A percentile compares a stretch with the other conserved stretches of the same genome.
Conservation (phyloP, 2,888 invertebrate species). For the Ellobium chinense region DNA sequence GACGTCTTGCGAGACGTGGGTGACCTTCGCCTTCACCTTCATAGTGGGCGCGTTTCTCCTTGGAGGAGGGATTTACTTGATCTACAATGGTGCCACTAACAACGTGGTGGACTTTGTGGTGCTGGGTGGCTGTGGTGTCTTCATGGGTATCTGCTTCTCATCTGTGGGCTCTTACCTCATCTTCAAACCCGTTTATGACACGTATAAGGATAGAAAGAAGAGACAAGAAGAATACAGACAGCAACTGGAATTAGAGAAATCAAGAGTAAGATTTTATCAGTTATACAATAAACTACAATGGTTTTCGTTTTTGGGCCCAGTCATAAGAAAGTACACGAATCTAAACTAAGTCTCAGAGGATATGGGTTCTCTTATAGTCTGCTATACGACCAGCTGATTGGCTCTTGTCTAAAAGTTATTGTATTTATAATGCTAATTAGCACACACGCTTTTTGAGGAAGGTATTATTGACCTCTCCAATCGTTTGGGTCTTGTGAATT, state of each 20-base stretch:
- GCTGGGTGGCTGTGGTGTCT: not conserved
- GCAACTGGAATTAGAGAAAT: not conserved
- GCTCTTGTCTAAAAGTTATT: no score
- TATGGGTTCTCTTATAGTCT: no score
- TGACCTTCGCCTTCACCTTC: slow-evolving; percentile 27
- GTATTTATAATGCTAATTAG: no score
- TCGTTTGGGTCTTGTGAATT: no score
- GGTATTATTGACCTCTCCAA: no score
- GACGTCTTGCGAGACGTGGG: slow-evolving; percentile 11
- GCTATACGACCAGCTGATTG: no score
- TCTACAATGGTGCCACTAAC: slow-evolving; percentile 14
- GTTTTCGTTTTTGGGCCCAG: no score
- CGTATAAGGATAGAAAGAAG: not conserved
- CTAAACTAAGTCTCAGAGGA: no score
- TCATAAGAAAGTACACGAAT: no score
- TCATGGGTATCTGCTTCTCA: slow-evolving; percentile 22
- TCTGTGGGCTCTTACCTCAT: slow-evolving; percentile 1
- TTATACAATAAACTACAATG: no score
- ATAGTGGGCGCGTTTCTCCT: slow-evolving; percentile 12
- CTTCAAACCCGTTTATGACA: not conserved
- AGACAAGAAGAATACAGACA: not conserved
- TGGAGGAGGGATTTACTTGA: slow-evolving; percentile 16
- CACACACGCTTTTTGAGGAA: no score
- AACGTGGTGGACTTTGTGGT: slow-evolving; percentile 29
- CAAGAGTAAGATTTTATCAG: no score